Conservation (phyloP, 2,888 invertebrate genomes). For the Agelastica alni region DNA sequence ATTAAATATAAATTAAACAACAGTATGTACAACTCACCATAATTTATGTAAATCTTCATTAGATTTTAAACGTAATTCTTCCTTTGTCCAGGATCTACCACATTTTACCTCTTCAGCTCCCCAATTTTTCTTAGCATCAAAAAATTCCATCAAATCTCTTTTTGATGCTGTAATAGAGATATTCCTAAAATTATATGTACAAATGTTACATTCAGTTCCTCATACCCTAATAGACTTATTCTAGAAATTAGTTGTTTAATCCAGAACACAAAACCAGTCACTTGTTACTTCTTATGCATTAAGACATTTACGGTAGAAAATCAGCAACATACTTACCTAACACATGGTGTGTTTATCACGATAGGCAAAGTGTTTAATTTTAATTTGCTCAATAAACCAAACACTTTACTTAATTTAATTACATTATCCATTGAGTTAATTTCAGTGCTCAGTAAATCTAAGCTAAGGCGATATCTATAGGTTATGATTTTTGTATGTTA, state of each 20-base stretch:
- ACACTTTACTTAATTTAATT: background rate
- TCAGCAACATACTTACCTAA: background rate
- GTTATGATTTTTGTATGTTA: no score
- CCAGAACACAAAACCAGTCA: background rate
- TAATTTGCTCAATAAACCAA: background rate
- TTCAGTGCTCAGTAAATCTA: no score
- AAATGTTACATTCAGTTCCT: no score
- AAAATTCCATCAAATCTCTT: constrained; percentile 81
- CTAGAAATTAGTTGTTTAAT: background rate
- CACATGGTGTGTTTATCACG: background rate
- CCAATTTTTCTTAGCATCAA: constrained; percentile 87
- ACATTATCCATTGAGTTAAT: constrained; percentile 5
- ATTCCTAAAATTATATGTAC: constrained; percentile 18
- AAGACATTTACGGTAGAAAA: background rate
- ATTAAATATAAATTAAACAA: no score
- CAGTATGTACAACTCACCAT: constrained; percentile 68
- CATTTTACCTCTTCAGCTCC: constrained; percentile 72
- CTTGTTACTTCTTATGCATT: background rate
- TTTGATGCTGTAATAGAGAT: constrained; percentile 52
- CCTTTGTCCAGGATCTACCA: constrained; percentile 85
- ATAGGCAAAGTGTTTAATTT: background rate
- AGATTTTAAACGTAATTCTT: constrained; percentile 92
- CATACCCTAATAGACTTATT: no score
- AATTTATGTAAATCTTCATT: constrained; percentile 95
- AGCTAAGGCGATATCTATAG: no score